phyloP scores from a whole-genome alignment of 2,888 invertebrate species.

The Lamellibrachia columna region DNA sequence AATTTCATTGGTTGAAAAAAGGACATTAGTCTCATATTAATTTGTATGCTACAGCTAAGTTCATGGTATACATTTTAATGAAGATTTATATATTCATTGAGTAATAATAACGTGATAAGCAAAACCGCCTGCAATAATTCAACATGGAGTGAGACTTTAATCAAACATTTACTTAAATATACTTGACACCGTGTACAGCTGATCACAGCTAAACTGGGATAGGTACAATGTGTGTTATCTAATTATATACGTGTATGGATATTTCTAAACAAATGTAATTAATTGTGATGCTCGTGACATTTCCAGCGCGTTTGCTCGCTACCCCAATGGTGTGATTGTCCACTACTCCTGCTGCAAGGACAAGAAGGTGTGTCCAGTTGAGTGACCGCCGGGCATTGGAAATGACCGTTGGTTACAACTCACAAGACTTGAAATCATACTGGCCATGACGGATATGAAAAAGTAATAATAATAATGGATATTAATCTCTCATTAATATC shows the following conservation, averaged over 20 bases:
- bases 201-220: too few relatives aligned
- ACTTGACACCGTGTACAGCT: too few relatives aligned
- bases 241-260: too few relatives aligned
- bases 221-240: too few relatives aligned
- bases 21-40: too few relatives aligned
- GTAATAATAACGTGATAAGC: too few relatives aligned
- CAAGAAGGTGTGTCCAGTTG: slow-evolving; percentile 40
- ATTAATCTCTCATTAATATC: background rate
- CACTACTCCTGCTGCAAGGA: slow-evolving; percentile 83
- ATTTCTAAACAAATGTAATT: background rate
- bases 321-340: slow-evolving; percentile 89
- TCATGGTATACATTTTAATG: too few relatives aligned
- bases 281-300: slow-evolving; percentile 7
- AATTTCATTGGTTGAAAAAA: too few relatives aligned
- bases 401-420: background rate
- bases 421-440: background rate
- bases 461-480: background rate
- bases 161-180: too few relatives aligned
- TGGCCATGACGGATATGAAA: background rate
- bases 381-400: slow-evolving; percentile 28
- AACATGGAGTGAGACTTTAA: too few relatives aligned
- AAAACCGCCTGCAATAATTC: too few relatives aligned
- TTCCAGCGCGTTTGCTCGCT: slow-evolving; percentile 88
- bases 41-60: too few relatives aligned
- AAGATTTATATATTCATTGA: background rate